Conservation (phyloP, 1,140 invertebrate species). For the Centruroides sculpturatus region DNA sequence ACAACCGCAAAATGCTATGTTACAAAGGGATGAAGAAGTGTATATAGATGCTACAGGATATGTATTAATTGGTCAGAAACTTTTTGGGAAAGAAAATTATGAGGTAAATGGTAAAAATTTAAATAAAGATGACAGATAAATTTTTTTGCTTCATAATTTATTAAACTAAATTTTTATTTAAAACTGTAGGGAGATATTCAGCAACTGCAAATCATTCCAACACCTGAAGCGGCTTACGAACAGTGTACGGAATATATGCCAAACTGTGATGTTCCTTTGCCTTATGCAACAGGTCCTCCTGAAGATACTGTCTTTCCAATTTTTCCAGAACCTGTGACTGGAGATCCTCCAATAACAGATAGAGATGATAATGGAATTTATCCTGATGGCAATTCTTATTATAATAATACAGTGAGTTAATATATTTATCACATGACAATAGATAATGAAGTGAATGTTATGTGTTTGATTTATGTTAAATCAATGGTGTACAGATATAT, state of each 20-base stretch:
- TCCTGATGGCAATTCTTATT: constrained; percentile 3
- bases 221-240: constrained; percentile 63
- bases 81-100: constrained; percentile 47
- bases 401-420: no score
- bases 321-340: background rate
- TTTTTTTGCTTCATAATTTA: background rate
- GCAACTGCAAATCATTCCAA: constrained; percentile 49
- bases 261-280: constrained; percentile 38
- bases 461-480: no score
- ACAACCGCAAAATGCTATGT: constrained; percentile 37
- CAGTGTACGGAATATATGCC: constrained; percentile 49
- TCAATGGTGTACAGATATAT: no score
- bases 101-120: constrained; percentile 32
- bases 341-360: constrained; percentile 1
- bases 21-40: constrained; percentile 39
- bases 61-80: constrained; percentile 52
- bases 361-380: constrained; percentile 18
- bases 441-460: no score
- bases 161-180: background rate
- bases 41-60: constrained; percentile 46
- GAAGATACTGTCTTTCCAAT: constrained; percentile 12
- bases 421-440: no score
- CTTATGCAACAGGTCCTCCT: constrained; percentile 2
- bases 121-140: background rate
- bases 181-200: constrained; percentile 54